Conservation (phyloP, 2,113 vertebrate species). For the Leptocoma aspasia region DNA sequence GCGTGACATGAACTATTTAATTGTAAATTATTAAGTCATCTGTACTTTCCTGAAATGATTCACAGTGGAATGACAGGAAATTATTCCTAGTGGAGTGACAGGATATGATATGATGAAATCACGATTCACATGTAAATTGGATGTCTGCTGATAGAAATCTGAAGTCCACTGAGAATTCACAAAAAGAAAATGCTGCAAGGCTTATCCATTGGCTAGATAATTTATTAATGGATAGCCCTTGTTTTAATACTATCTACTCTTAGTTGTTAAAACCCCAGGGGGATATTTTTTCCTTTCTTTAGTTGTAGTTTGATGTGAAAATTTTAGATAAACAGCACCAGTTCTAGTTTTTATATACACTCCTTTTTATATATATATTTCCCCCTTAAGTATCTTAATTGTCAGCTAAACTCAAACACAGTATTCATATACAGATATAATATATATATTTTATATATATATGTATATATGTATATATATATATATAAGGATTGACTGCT, state of each 20-base stretch:
- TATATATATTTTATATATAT: not conserved
- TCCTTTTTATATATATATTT: not conserved
- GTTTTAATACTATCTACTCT: not conserved
- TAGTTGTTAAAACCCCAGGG: not conserved
- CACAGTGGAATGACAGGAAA: conserved; percentile 47
- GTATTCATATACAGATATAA: not conserved
- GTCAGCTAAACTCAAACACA: not conserved
- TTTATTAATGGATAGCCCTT: not conserved
- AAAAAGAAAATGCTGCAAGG: not conserved
- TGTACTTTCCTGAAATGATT: conserved; percentile 48
- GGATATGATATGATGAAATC: conserved; percentile 59
- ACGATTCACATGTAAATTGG: conserved; percentile 48
- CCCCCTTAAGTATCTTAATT: not conserved
- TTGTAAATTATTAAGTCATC: conserved; percentile 65
- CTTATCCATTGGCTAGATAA: not conserved
- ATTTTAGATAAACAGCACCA: not conserved
- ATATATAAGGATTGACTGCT: not conserved
- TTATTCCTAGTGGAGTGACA: conserved; percentile 56
- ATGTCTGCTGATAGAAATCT: conserved; percentile 26
- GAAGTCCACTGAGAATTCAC: not conserved
- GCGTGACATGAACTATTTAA: conserved; percentile 33
- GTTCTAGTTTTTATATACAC: not conserved
- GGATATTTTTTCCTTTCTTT: not conserved
- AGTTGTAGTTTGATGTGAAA: not conserved
- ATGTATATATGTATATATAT: not conserved